Evolutionary conservation across 2,888 invertebrate species (phyloP), one percentile per base, ranked within the genome.

Genomic region (Agonum fuliginosum): DNA sequence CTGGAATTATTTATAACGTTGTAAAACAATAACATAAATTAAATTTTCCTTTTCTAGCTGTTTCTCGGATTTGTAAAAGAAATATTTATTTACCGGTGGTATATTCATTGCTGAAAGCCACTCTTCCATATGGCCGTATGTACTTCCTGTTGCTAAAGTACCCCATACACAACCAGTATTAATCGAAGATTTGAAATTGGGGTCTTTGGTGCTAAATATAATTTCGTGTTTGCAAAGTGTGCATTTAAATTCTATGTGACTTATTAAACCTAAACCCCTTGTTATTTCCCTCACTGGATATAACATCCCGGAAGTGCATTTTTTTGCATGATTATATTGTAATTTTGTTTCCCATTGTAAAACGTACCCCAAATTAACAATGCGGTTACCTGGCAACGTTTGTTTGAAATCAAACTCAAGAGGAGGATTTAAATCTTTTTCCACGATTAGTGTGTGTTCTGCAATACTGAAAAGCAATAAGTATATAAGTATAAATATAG

Each of bases 91-190:
- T 2, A 58, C 22, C 1, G 58, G 3, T 22, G 58, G 27, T 12
- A 58, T 58, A 22, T 58, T 14, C 24, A 58, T 22, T 58, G 2
- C 22, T 22, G 24, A 5, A 22, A 58, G 12, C 58, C 24, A 58
- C 5, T 58, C 58, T n/a, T 24, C 24, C 12, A 27, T 20, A 14
- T 58, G 58, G 1, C 24, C 10, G 22, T 22, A 58, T 3, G 58
- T 58, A 58, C 27, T 58, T 24, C 58, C 58, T 4, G 58, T 58
- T 58, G 58, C 27, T 58, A 58, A 24, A n/a, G 58, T 58, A 20
- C 8, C 58, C 58, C 58, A 58, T 6, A 34, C 65, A 34, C 65
- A n/a, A 4, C 54, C 20, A 3, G 14, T 19, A 54, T 54, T 54
- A 14, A 54, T 19, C 4, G 10, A 14, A 17, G 54, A 3, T 19